Conservation (phyloP, 2,888 invertebrate genomes). For the Tetramorium bicarinatum region DNA sequence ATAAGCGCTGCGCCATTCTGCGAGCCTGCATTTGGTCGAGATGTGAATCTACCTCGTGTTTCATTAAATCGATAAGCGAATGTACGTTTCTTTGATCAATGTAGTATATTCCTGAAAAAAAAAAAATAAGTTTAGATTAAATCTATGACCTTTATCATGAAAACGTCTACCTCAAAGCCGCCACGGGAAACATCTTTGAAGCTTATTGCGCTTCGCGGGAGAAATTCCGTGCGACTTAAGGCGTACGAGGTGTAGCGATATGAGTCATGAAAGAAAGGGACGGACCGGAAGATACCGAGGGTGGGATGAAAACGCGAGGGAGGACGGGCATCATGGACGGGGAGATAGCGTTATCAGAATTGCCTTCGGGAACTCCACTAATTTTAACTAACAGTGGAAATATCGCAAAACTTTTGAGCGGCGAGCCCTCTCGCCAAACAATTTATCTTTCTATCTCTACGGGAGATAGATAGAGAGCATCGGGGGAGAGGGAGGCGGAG, state of each 20-base stretch:
- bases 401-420: slow-evolving; percentile 76
- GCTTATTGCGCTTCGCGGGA: slow-evolving; percentile 4
- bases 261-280: background rate
- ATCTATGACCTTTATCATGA: background rate
- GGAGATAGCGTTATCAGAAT: slow-evolving; percentile 72
- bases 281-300: slow-evolving; percentile 33
- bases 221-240: slow-evolving; percentile 17
- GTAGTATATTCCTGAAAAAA: background rate
- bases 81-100: background rate
- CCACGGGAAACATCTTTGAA: background rate
- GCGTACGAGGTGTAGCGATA: background rate
- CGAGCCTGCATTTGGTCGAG: background rate
- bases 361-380: slow-evolving; percentile 72
- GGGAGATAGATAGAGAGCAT: slow-evolving; percentile 7
- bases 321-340: slow-evolving; percentile 52
- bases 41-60: slow-evolving; percentile 9
- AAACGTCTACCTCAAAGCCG: background rate
- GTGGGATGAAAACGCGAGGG: slow-evolving; percentile 35
- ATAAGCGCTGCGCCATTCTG: slow-evolving; percentile 44
- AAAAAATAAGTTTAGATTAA: background rate
- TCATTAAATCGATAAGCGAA: slow-evolving; percentile 35
- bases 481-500: background rate
- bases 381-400: slow-evolving; percentile 75
- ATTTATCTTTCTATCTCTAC: slow-evolving; percentile 73
- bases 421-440: slow-evolving; percentile 61